A percentile compares a stretch with the other conserved stretches of the same genome.
These are phyloP conservation scores for Xiphophorus hellerii DNA, from an alignment of 2,113 vertebrate genomes.

Conservation along the genomic window DNA sequence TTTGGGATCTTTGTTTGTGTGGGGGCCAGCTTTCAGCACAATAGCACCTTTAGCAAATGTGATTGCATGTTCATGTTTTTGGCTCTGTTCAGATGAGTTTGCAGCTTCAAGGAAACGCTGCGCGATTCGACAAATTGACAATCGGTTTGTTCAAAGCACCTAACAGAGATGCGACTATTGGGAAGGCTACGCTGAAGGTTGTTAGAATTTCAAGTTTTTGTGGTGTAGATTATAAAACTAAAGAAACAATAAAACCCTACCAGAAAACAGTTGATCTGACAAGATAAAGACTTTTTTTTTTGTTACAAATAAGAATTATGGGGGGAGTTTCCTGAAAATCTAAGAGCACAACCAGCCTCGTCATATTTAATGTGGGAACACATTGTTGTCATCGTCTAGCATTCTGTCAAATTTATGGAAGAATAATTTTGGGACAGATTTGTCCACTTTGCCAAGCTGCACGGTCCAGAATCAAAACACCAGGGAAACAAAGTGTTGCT, in stretches of 20 bases:
- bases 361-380: too few relatives aligned
- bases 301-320: neutral
- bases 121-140: neutral
- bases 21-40: slow-evolving; percentile 19
- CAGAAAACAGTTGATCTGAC: too few relatives aligned
- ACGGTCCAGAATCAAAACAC: too few relatives aligned
- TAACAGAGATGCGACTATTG: slow-evolving; percentile 2
- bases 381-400: too few relatives aligned
- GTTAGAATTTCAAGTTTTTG: neutral
- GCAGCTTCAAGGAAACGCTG: slow-evolving; percentile 11
- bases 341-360: neutral
- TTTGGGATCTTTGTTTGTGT: slow-evolving; percentile 29
- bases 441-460: too few relatives aligned
- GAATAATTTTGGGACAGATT: too few relatives aligned
- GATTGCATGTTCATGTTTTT: slow-evolving; percentile 20
- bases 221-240: neutral
- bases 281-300: neutral
- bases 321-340: neutral
- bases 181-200: neutral
- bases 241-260: too few relatives aligned
- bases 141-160: slow-evolving; percentile 16
- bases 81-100: slow-evolving; percentile 31
- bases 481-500: too few relatives aligned
- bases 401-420: too few relatives aligned
- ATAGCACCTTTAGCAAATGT: slow-evolving; percentile 35